These are phyloP conservation scores for Crocodylus rhombifer DNA, from an alignment of 2,797 vertebrate genomes.

Conservation along the genomic window DNA sequence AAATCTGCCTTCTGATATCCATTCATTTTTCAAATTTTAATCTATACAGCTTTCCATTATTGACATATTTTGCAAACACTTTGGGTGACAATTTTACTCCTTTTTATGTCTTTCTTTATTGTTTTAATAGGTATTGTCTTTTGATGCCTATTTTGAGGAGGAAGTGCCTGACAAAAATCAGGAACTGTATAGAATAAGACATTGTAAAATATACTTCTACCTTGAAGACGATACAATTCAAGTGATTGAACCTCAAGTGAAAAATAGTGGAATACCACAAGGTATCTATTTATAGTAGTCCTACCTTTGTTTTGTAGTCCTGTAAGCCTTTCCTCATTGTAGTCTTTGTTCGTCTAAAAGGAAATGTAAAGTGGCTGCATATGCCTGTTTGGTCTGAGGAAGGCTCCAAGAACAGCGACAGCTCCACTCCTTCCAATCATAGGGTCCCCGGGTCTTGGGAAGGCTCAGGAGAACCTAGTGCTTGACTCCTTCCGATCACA, in stretches of 20 bases:
- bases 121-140: constrained; percentile 87
- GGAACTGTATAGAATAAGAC: constrained; percentile 87
- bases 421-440: too few species aligned
- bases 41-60: constrained; percentile 46
- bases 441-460: too few species aligned
- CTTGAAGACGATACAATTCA: constrained; percentile 93
- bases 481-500: too few species aligned
- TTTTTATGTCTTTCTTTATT: constrained; percentile 68
- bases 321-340: background rate
- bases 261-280: constrained; percentile 91
- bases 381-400: background rate
- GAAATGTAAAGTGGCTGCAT: background rate
- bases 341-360: background rate
- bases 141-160: constrained; percentile 91
- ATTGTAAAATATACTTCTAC: constrained; percentile 92
- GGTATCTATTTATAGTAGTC: constrained; percentile 82
- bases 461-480: too few species aligned
- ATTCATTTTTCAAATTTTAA: constrained; percentile 37
- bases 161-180: constrained; percentile 82
- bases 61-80: constrained; percentile 43
- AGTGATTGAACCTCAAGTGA: constrained; percentile 88
- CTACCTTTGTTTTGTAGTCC: background rate
- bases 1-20: constrained; percentile 39
- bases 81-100: constrained; percentile 52
- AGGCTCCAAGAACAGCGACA: too few species aligned